phyloP scores from a whole-genome alignment of 2,113 vertebrate genomes.

The Stercorarius parasiticus region DNA sequence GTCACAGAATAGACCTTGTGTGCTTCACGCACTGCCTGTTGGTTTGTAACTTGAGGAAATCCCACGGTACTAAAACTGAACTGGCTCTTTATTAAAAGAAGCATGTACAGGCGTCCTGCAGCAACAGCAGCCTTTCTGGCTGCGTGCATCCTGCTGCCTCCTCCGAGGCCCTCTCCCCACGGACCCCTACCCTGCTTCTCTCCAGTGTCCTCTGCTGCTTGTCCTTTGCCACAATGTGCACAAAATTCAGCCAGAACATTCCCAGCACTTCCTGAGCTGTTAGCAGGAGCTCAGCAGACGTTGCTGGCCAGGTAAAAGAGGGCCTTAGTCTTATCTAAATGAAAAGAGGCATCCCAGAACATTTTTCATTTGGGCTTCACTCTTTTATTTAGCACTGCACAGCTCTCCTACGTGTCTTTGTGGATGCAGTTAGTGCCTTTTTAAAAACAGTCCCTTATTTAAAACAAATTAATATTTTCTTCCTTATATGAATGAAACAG shows the following conservation, averaged over 20 bases:
- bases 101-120: neutral
- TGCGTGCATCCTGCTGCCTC: accelerated
- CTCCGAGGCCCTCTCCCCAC: neutral
- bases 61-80: neutral
- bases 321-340: neutral
- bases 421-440: neutral
- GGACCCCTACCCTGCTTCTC: neutral
- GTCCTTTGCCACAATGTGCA: accelerated
- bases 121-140: neutral
- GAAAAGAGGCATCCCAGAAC: neutral
- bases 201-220: neutral
- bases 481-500: neutral
- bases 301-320: neutral
- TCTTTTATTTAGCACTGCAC: neutral
- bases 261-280: neutral
- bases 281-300: too few species aligned
- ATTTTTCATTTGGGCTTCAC: neutral
- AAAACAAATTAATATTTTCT: neutral
- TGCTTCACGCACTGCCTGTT: neutral
- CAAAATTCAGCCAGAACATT: neutral
- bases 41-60: neutral
- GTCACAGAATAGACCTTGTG: neutral
- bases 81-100: neutral
- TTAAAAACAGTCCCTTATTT: neutral
- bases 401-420: neutral